Conservation (phyloP, 2,797 vertebrate species). For the Tokudaia tokunoshimensis region DNA sequence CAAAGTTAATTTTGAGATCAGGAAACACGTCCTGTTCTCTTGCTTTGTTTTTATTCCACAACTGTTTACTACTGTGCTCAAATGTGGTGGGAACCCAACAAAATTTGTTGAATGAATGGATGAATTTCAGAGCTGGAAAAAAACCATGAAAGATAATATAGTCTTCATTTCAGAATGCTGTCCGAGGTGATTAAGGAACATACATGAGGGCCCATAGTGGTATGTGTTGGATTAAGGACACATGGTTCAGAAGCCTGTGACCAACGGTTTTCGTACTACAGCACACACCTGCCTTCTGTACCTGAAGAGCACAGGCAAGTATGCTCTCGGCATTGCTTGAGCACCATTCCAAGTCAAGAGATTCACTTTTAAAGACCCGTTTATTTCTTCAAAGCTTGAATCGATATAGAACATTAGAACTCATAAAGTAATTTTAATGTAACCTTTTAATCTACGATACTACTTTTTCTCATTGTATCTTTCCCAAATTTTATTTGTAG, state of each 20-base stretch:
- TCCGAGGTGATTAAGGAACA: neutral
- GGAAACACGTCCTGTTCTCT: neutral
- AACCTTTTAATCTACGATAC: neutral
- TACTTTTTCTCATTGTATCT: neutral
- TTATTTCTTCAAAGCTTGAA: slow-evolving; percentile 33
- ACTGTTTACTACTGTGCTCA: neutral
- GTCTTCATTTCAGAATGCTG: neutral
- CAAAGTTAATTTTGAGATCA: neutral
- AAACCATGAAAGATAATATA: neutral
- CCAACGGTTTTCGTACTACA: neutral
- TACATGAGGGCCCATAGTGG: neutral
- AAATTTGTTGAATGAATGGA: neutral
- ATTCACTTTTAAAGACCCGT: neutral
- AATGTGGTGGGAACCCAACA: neutral
- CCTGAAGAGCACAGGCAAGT: neutral
- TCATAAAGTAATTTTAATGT: neutral
- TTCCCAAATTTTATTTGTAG: slow-evolving; percentile 12
- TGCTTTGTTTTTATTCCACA: slow-evolving; percentile 16
- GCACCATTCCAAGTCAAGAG: neutral
- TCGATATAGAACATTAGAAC: neutral
- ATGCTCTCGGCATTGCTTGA: neutral
- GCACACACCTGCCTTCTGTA: neutral
- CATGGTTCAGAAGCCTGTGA: neutral
- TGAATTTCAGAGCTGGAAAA: neutral
- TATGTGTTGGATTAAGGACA: neutral